Evolutionary conservation across 2,797 vertebrate genomes (phyloP).

Genomic region (Oryzias dopingdopingensis): DNA sequence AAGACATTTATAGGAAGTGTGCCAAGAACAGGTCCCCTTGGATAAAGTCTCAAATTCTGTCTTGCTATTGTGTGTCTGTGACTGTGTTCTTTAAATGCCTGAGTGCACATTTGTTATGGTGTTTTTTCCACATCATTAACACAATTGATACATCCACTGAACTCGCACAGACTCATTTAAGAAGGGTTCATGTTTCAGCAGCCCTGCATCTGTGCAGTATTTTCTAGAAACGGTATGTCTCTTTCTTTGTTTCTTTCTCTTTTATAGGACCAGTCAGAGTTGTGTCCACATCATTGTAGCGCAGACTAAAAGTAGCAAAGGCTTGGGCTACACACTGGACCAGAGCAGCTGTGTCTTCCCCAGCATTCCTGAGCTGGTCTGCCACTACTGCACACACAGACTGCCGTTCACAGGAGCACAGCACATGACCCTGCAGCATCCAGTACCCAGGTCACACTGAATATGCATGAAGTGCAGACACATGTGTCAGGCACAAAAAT

Average conservation of each 20-base stretch:
- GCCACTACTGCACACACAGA: constrained; percentile 88
- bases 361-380: constrained; percentile 90
- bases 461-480: constrained; percentile 23
- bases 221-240: background rate
- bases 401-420: constrained; percentile 93
- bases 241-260: constrained; percentile 14
- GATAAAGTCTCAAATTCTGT: constrained; percentile 37
- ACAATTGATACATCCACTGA: constrained; percentile 46
- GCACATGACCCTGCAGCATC: constrained; percentile 91
- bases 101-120: constrained; percentile 41
- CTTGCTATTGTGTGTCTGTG: constrained; percentile 16
- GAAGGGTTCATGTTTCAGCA: constrained; percentile 17
- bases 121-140: constrained; percentile 62
- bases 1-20: constrained; percentile 13
- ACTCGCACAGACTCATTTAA: constrained; percentile 34
- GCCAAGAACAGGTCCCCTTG: constrained; percentile 37
- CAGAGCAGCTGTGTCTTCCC: constrained; percentile 88
- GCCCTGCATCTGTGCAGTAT: background rate
- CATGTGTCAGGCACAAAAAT: constrained; percentile 4
- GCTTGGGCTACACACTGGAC: constrained; percentile 89
- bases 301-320: constrained; percentile 91
- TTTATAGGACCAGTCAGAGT: constrained; percentile 85
- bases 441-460: constrained; percentile 77
- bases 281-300: constrained; percentile 97
- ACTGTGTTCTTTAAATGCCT: constrained; percentile 17